These are phyloP conservation scores for Telmatherina bonti DNA, from an alignment of 2,797 vertebrate genomes.

Conservation along the genomic window DNA sequence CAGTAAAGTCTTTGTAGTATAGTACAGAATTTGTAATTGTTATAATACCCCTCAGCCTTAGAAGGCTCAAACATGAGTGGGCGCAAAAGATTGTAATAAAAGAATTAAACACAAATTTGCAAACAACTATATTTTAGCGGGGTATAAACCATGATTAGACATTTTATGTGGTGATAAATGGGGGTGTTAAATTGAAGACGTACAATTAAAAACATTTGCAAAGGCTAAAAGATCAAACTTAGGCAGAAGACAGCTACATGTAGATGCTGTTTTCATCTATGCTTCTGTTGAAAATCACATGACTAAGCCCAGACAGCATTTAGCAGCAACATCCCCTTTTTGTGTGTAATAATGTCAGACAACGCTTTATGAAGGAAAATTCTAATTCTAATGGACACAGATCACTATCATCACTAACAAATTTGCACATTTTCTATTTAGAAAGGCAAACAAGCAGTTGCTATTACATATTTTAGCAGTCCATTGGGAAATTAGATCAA, in stretches of 20 bases:
- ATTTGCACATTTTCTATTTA: too few species aligned
- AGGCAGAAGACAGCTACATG: slow-evolving; percentile 13
- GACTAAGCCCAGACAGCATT: slow-evolving; percentile 25
- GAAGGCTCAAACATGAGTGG: neutral
- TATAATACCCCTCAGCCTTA: neutral
- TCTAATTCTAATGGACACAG: too few species aligned
- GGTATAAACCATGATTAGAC: neutral
- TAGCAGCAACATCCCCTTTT: neutral
- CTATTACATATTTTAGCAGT: slow-evolving; percentile 43
- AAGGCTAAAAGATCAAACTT: slow-evolving; percentile 1
- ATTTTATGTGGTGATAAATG: neutral
- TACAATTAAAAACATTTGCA: neutral
- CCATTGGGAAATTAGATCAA: slow-evolving; percentile 63
- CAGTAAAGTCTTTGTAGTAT: neutral
- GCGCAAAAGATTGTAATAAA: neutral
- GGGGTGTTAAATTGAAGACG: neutral
- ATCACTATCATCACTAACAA: too few species aligned
- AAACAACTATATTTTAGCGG: neutral
- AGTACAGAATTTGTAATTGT: neutral
- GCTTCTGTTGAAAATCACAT: slow-evolving; percentile 23
- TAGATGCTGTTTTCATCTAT: slow-evolving; percentile 26
- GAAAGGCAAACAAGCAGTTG: slow-evolving; percentile 39
- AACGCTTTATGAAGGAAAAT: slow-evolving; percentile 30
- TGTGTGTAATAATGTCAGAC: slow-evolving; percentile 13
- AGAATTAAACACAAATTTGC: neutral